Conservation (phyloP, 2,888 invertebrate species). For the Rhingia rostrata region DNA sequence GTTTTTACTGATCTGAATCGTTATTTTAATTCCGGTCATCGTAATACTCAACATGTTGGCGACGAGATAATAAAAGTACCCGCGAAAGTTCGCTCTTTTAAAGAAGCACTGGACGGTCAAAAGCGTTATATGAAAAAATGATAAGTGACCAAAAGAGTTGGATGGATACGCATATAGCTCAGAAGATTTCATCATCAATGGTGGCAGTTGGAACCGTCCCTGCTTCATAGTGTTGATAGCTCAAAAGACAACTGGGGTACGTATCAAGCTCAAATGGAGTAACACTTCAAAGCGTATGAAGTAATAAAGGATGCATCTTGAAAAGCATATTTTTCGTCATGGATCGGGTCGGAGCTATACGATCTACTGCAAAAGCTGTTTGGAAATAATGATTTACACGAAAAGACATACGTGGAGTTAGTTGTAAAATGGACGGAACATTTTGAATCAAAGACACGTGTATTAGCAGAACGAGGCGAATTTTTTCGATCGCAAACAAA, state of each 20-base stretch:
- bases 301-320: conserved; percentile 46
- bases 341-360: conserved; percentile 56
- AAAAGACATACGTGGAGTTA: conserved; percentile 37
- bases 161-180: no score
- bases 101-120: conserved; percentile 4
- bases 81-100: background rate
- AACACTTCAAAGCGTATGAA: conserved; percentile 69
- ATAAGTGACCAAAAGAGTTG: no score
- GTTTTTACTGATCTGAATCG: no score
- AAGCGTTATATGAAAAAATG: conserved; percentile 16
- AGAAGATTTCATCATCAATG: conserved; percentile 30
- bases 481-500: conserved; percentile 67
- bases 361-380: conserved; percentile 70
- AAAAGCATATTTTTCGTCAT: conserved; percentile 69
- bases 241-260: conserved; percentile 58
- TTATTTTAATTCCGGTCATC: no score
- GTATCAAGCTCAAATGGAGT: conserved; percentile 60
- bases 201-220: conserved; percentile 55
- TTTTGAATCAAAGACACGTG: conserved; percentile 59
- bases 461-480: conserved; percentile 62
- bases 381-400: conserved; percentile 44
- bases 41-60: no score
- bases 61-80: conserved; percentile 17
- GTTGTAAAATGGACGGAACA: conserved; percentile 61
- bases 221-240: conserved; percentile 64